These are phyloP conservation scores for Phylloscopus trochilus DNA, from an alignment of 2,113 vertebrate species.

Conservation along the genomic window DNA sequence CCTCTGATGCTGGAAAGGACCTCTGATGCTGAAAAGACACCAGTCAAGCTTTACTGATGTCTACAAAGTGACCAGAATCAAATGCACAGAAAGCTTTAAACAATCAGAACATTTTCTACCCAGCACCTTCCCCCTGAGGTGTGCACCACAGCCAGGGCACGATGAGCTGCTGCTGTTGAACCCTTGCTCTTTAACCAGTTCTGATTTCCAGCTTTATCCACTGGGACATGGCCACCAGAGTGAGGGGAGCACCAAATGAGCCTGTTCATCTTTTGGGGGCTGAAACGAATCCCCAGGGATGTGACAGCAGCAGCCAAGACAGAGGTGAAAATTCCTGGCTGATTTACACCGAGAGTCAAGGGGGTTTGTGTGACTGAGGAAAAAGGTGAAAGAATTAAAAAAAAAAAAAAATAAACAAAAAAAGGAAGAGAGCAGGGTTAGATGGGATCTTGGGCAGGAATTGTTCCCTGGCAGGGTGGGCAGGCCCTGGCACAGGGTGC, in stretches of 20 bases:
- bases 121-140: background rate
- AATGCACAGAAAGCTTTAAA: background rate
- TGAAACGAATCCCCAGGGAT: background rate
- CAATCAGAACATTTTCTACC: background rate
- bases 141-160: background rate
- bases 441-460: background rate
- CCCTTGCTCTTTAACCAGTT: background rate
- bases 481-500: rapidly evolving
- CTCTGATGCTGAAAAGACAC: background rate
- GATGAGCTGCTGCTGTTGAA: background rate
- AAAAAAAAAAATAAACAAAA: no score
- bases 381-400: background rate
- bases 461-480: background rate
- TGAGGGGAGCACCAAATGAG: background rate
- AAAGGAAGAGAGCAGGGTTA: background rate
- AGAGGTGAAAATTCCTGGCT: background rate
- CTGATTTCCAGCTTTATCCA: background rate
- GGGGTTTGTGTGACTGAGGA: background rate
- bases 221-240: background rate
- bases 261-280: background rate
- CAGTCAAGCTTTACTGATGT: background rate
- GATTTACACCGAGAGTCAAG: background rate
- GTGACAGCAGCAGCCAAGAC: background rate
- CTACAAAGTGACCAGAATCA: background rate
- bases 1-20: background rate